Evolutionary conservation across 2,888 invertebrate species (phyloP).

Genomic region (Andrena bicolor): DNA sequence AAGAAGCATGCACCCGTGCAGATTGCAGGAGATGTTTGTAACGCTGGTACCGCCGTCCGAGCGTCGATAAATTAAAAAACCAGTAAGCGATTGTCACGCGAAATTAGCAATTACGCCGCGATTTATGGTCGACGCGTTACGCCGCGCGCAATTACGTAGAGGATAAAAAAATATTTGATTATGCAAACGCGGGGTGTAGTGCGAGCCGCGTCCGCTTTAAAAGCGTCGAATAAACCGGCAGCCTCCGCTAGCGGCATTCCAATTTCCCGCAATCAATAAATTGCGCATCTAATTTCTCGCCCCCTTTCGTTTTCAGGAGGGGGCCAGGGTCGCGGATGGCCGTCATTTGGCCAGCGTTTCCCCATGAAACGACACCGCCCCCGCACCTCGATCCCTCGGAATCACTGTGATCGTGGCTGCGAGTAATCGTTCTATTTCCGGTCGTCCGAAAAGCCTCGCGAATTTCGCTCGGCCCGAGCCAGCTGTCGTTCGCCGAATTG

Average conservation of each 20-base stretch:
- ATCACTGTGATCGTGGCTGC: slow-evolving; percentile 10
- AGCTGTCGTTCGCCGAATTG: neutral
- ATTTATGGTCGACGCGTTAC: slow-evolving; percentile 9
- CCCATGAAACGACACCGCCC: neutral
- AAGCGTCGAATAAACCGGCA: slow-evolving; percentile 18
- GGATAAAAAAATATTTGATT: slow-evolving; percentile 34
- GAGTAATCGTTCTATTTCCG: slow-evolving; percentile 30
- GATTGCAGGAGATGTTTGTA: too few relatives aligned
- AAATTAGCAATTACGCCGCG: slow-evolving; percentile 28
- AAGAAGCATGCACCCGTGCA: too few relatives aligned
- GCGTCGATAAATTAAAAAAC: slow-evolving; percentile 12
- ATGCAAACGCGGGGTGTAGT: slow-evolving; percentile 1
- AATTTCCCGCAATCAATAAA: slow-evolving; percentile 43
- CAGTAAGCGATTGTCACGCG: slow-evolving; percentile 15
- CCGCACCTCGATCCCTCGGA: slow-evolving; percentile 23
- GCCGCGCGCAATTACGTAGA: slow-evolving; percentile 11
- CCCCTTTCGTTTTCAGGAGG: neutral
- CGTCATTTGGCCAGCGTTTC: slow-evolving; percentile 9
- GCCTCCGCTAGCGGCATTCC: slow-evolving; percentile 6
- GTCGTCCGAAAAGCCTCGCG: slow-evolving; percentile 17
- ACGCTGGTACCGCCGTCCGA: neutral
- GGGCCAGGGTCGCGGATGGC: neutral
- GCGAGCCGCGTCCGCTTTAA: neutral
- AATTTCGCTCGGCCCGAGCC: neutral
- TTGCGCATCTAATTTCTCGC: slow-evolving; percentile 20